Base-by-base conservation (phyloP, 2,797 vertebrate genomes). In the Myotis myotis region DNA sequence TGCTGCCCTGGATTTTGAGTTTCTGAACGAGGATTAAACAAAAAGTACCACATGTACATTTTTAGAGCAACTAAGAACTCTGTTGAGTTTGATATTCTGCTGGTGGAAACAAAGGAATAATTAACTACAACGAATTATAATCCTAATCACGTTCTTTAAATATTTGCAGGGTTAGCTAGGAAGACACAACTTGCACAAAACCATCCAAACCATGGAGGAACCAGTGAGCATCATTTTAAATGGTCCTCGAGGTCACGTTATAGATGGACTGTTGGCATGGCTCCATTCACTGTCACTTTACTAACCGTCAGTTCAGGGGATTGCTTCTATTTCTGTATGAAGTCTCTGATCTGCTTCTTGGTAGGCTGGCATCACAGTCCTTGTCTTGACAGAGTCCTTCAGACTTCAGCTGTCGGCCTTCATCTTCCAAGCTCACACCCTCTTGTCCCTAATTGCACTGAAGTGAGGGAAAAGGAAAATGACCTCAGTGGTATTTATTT, bases 361-460 rank as follows among this genome's bases (percentile, higher is more conserved):
- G 81, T 44, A 55, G 71, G 62, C 74, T 1, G 2, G 41, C 33
- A 17, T 79, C 47, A n/a, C 86, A 66, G 75, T 47, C 33, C 8
- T 66, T 64, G 79, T 92, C 86, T 95, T 96, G 95, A 96, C 94
- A 95, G 95, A 76, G 78, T 71, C 86, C 83, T 95, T 95, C 89
- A 96, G 87, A 8, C 66, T 93, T 96, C 94, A 96, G 81, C 87
- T 80, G 89, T 85, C 93, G 10, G 91, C 93, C 90, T 68, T 76
- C 49, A 1, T 74, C 85, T 51, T 79, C 51, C 57, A 64, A 82
- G 41, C 74, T 97, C 90, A 55, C 92, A 95, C 87, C 60, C 89
- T 96, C 94, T 96, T 94, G 68, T 74, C 38, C 85, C 71, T 60
- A 92, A 94, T 28, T 92, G 74, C 75, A 55, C 79, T 51, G 38